These are phyloP conservation scores for Dryomyza anilis DNA, from an alignment of 2,888 invertebrate species.

Conservation along the genomic window DNA sequence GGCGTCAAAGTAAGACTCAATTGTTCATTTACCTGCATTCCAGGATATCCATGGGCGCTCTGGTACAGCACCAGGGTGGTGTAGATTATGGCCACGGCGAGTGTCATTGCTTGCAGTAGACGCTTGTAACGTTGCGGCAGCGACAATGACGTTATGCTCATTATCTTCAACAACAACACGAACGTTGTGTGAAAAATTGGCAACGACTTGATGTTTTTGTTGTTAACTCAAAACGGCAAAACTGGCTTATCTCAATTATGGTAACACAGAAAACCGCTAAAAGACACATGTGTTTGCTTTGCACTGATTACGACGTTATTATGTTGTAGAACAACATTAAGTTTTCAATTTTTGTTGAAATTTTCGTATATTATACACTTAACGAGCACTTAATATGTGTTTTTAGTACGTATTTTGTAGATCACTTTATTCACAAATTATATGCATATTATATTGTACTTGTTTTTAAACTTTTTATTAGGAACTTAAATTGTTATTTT, in stretches of 20 bases:
- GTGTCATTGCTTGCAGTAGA: slow-evolving; percentile 61
- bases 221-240: neutral
- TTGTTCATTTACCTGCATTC: slow-evolving; percentile 52
- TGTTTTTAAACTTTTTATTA: neutral
- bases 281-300: slow-evolving; percentile 16
- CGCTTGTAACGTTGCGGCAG: slow-evolving; percentile 62
- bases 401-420: neutral
- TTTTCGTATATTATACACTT: no score
- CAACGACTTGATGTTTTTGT: neutral
- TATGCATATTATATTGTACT: neutral
- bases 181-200: neutral
- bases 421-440: neutral
- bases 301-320: neutral
- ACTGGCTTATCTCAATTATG: no score
- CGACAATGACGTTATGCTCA: slow-evolving; percentile 61
- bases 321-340: no score
- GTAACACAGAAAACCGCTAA: neutral
- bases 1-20: no score
- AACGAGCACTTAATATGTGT: no score
- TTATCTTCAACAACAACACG: slow-evolving; percentile 46
- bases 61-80: slow-evolving; percentile 61
- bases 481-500: neutral
- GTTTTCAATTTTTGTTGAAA: no score
- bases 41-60: slow-evolving; percentile 61
- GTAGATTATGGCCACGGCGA: slow-evolving; percentile 60